These are phyloP conservation scores for Brachyopa scutellaris DNA, from an alignment of 2,888 invertebrate species.

Conservation along the genomic window DNA sequence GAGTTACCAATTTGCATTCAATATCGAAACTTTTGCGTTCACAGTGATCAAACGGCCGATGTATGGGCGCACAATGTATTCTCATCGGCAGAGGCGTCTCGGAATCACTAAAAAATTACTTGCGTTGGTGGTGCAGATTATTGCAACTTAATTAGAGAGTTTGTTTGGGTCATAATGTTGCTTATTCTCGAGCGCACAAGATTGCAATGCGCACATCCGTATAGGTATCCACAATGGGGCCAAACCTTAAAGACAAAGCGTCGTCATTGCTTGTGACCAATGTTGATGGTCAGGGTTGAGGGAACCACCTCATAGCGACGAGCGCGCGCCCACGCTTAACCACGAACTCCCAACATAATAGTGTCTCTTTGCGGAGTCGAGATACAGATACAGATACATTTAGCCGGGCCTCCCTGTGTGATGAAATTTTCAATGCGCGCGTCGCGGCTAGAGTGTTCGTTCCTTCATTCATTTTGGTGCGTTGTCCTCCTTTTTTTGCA, in stretches of 20 bases:
- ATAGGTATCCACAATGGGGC: slow-evolving; percentile 8
- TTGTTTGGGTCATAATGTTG: slow-evolving; percentile 61
- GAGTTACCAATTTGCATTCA: slow-evolving; percentile 42
- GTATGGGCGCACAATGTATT: slow-evolving; percentile 60
- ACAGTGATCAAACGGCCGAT: slow-evolving; percentile 30
- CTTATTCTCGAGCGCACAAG: slow-evolving; percentile 36
- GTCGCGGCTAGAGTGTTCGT: background rate
- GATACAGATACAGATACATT: slow-evolving; percentile 8
- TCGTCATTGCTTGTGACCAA: slow-evolving; percentile 25
- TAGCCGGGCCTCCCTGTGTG: slow-evolving; percentile 18
- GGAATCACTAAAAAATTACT: slow-evolving; percentile 35
- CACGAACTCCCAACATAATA: slow-evolving; percentile 38
- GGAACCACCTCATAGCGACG: slow-evolving; percentile 48
- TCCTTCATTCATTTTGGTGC: slow-evolving; percentile 40
- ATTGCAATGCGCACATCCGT: slow-evolving; percentile 33
- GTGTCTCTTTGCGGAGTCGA: background rate
- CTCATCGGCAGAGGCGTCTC: slow-evolving; percentile 13
- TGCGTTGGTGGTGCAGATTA: slow-evolving; percentile 71
- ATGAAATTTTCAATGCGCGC: slow-evolving; percentile 40
- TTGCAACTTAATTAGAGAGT: slow-evolving; percentile 72
- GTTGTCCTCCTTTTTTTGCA: slow-evolving; percentile 23
- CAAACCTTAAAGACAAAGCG: slow-evolving; percentile 54
- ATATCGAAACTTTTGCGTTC: slow-evolving; percentile 30
- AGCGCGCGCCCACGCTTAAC: slow-evolving; percentile 68
- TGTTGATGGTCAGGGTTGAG: slow-evolving; percentile 62